phyloP scores from a whole-genome alignment of 2,888 invertebrate genomes.

The Augochlorella aurata region DNA sequence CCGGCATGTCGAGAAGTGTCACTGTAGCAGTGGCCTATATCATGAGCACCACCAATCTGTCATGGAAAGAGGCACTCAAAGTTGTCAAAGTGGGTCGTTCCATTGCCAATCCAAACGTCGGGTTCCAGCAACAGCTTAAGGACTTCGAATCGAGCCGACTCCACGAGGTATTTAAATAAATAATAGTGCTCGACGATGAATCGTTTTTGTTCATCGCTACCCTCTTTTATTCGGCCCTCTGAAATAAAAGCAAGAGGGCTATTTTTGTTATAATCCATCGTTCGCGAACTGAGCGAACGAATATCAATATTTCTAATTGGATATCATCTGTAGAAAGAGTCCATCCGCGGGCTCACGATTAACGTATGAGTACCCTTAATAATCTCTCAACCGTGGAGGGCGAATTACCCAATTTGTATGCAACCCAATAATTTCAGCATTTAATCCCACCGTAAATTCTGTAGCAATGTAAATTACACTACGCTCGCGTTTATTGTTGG shows the following conservation, averaged over 20 bases:
- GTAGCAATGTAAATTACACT: neutral
- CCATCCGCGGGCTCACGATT: neutral
- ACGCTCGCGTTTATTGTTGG: neutral
- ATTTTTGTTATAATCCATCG: neutral
- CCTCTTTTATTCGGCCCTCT: neutral
- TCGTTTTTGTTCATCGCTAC: neutral
- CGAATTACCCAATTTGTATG: neutral
- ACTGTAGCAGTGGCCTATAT: constrained; percentile 98
- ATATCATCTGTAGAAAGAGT: neutral
- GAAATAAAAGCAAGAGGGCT: neutral
- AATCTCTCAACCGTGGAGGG: neutral
- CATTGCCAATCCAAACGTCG: constrained; percentile 97
- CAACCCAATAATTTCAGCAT: neutral
- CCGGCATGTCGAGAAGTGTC: constrained; percentile 98
- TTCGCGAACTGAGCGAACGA: neutral
- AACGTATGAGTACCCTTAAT: neutral
- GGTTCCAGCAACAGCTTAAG: constrained; percentile 96
- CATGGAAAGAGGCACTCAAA: constrained; percentile 96
- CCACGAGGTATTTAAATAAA: constrained; percentile 85
- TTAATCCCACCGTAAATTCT: neutral
- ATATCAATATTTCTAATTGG: neutral
- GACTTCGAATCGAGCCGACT: constrained; percentile 93
- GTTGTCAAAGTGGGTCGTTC: constrained; percentile 95
- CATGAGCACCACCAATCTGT: constrained; percentile 95
- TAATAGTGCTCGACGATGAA: neutral